Percentiles rank a stretch among this genome's conserved stretches.
phyloP scores from a whole-genome alignment of 2,888 invertebrate genomes.

The Julus scandinavius region DNA sequence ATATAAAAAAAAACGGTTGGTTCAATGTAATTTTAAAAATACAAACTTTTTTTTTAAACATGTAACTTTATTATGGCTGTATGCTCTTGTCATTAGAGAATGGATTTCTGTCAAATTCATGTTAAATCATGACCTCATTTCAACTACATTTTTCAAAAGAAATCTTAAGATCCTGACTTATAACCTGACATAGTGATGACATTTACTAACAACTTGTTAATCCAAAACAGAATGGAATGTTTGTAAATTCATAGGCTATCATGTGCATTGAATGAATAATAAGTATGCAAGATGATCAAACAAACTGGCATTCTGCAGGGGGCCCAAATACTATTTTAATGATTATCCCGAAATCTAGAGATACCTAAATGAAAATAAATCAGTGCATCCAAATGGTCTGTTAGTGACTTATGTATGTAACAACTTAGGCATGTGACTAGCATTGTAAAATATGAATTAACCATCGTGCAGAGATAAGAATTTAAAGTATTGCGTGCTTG shows the following conservation, averaged over 20 bases:
- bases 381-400: neutral
- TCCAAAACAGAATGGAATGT: slow-evolving; percentile 9
- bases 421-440: slow-evolving; percentile 1
- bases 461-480: neutral
- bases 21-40: too few relatives aligned
- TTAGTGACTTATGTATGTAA: neutral
- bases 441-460: neutral
- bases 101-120: neutral
- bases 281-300: neutral
- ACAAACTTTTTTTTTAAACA: too few relatives aligned
- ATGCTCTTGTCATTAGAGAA: neutral
- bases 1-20: neutral
- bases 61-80: too few relatives aligned
- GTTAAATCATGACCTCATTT: slow-evolving; percentile 25
- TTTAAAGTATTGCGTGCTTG: neutral
- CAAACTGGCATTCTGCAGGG: neutral
- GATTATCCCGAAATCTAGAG: neutral
- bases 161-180: neutral
- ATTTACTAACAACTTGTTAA: slow-evolving; percentile 24
- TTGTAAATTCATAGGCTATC: neutral
- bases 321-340: neutral
- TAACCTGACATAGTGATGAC: neutral
- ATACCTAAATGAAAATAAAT: neutral
- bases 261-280: neutral
- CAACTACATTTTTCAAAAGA: neutral